Percentiles rank a stretch among this genome's conserved stretches.
Conservation (phyloP, 92 coral and sea anemone species). For the Pocillopora meandrina region DNA sequence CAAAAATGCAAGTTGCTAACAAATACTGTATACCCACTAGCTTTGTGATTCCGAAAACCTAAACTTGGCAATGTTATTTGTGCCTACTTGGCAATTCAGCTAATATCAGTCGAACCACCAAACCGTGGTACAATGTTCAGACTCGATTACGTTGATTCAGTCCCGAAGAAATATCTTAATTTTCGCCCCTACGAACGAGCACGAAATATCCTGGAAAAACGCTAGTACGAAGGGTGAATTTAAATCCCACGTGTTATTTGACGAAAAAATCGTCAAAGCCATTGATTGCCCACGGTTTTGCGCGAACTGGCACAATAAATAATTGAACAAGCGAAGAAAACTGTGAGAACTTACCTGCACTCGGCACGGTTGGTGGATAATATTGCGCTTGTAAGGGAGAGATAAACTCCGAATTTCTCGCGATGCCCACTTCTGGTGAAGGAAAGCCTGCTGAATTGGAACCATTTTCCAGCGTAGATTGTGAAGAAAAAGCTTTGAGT, state of each 20-base stretch:
- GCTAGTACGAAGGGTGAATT: neutral
- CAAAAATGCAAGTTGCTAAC: constrained; percentile 15
- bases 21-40: constrained; percentile 12
- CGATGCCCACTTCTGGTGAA: constrained; percentile 38
- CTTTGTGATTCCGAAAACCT: constrained; percentile 26
- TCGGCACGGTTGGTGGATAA: constrained; percentile 33
- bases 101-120: constrained; percentile 43
- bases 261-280: constrained; percentile 30
- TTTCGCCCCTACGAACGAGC: constrained; percentile 27
- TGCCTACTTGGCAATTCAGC: constrained; percentile 21
- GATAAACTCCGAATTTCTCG: constrained; percentile 59
- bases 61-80: constrained; percentile 32
- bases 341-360: constrained; percentile 47
- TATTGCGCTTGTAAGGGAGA: constrained; percentile 66
- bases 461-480: constrained; percentile 27
- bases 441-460: constrained; percentile 25
- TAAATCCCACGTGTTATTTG: constrained; percentile 18
- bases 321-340: constrained; percentile 57
- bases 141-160: constrained; percentile 38
- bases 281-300: constrained; percentile 40
- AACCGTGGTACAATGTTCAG: constrained; percentile 21
- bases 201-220: constrained; percentile 22
- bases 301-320: constrained; percentile 70
- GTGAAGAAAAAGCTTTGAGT: constrained; percentile 33
- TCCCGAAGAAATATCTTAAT: neutral